These are phyloP conservation scores for Heterochromis multidens DNA, from an alignment of 2,113 vertebrate species.

Conservation along the genomic window DNA sequence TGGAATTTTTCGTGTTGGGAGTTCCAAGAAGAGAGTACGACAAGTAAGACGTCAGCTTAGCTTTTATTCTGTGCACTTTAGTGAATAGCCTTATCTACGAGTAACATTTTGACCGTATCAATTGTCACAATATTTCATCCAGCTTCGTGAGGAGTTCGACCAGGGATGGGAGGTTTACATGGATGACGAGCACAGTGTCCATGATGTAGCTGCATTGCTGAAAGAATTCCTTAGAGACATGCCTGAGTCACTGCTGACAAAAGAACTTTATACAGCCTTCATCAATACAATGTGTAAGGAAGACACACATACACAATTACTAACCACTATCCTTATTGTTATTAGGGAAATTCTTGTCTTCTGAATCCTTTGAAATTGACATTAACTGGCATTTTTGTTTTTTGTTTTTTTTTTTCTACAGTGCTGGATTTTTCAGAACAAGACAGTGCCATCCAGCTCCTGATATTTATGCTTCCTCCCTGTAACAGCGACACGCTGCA, in stretches of 20 bases:
- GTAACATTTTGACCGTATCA: not conserved
- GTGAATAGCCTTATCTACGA: not conserved
- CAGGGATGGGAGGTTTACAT: constrained; percentile 87
- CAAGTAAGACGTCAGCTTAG: constrained; percentile 78
- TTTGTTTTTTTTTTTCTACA: constrained; percentile 62
- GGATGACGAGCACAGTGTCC: constrained; percentile 91
- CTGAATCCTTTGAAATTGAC: not conserved
- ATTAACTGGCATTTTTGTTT: not conserved
- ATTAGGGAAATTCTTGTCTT: not conserved
- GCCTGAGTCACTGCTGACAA: constrained; percentile 92
- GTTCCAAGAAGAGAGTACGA: constrained; percentile 96
- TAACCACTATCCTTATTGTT: not conserved
- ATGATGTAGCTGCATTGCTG: constrained; percentile 92
- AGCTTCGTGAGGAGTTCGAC: constrained; percentile 95
- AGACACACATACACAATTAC: not conserved
- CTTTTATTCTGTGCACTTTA: not conserved
- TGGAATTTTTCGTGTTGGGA: constrained; percentile 97
- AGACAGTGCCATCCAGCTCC: constrained; percentile 83
- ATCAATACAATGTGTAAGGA: constrained; percentile 89
- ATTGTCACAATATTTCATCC: not conserved
- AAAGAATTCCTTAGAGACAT: constrained; percentile 98
- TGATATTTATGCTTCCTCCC: constrained; percentile 93
- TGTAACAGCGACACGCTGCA: constrained; percentile 97
- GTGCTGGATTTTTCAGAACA: constrained; percentile 89
- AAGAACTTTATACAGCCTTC: constrained; percentile 94